phyloP scores from a whole-genome alignment of 2,113 vertebrate species.

The Oreochromis tanganicae region DNA sequence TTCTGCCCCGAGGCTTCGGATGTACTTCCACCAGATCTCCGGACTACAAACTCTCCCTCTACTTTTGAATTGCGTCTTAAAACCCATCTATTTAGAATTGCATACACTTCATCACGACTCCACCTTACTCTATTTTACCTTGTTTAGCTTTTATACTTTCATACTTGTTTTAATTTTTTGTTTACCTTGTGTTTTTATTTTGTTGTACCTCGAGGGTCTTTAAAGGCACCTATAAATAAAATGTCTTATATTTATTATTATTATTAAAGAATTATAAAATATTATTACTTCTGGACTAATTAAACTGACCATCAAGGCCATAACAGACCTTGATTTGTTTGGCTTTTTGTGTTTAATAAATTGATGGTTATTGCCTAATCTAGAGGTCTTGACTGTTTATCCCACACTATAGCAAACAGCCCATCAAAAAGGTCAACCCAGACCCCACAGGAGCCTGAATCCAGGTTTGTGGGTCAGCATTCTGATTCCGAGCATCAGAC shows the following conservation, averaged over 20 bases:
- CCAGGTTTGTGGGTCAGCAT: constrained; percentile 43
- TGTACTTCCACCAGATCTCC: background rate
- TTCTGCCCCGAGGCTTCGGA: background rate
- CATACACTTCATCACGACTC: background rate
- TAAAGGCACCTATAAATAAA: background rate
- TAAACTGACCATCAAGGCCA: too few relatives aligned
- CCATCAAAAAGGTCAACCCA: background rate
- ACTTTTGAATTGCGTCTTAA: background rate
- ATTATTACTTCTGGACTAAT: background rate
- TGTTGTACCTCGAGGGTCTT: background rate
- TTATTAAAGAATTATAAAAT: background rate
- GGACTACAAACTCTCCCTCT: background rate
- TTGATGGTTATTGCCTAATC: background rate
- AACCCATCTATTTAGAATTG: background rate
- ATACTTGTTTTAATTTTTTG: background rate
- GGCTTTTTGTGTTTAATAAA: background rate
- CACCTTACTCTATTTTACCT: background rate
- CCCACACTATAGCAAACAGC: background rate
- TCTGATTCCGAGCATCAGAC: constrained; percentile 7
- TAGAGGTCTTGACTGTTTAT: background rate
- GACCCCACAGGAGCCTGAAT: background rate
- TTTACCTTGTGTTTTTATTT: background rate
- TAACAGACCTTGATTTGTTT: background rate
- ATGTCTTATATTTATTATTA: background rate
- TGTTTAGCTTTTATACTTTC: background rate